Conservation (phyloP, 2,797 vertebrate genomes). For the Trachops cirrhosus region DNA sequence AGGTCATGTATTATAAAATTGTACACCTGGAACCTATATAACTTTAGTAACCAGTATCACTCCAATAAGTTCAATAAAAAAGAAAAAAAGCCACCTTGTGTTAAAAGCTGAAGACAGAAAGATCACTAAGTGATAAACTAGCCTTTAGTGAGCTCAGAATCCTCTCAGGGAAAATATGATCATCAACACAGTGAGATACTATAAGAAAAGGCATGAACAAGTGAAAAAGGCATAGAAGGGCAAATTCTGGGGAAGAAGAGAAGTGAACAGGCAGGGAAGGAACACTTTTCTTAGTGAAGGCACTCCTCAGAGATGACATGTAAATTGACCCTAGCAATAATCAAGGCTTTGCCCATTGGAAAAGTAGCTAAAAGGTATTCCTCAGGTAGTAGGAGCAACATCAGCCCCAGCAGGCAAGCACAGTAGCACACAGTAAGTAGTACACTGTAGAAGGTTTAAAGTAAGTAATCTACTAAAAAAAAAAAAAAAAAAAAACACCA, state of each 20-base stretch:
- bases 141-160: neutral
- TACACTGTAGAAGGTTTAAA: neutral
- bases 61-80: neutral
- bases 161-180: neutral
- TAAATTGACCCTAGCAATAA: neutral
- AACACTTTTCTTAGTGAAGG: neutral
- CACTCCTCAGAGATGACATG: neutral
- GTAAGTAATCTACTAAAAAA: neutral
- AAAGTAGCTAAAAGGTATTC: neutral
- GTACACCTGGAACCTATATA: neutral
- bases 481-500: neutral
- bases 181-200: neutral
- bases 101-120: neutral
- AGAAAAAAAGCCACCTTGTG: neutral
- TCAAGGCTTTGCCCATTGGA: neutral
- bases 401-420: neutral
- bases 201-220: neutral
- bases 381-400: neutral
- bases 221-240: neutral
- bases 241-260: neutral
- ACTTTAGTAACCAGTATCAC: neutral
- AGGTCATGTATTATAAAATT: no score
- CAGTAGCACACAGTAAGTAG: neutral
- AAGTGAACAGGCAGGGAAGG: neutral
- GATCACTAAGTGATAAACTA: neutral